Base-by-base conservation (phyloP, 2,113 vertebrate genomes). In the Lutjanus erythropterus region DNA sequence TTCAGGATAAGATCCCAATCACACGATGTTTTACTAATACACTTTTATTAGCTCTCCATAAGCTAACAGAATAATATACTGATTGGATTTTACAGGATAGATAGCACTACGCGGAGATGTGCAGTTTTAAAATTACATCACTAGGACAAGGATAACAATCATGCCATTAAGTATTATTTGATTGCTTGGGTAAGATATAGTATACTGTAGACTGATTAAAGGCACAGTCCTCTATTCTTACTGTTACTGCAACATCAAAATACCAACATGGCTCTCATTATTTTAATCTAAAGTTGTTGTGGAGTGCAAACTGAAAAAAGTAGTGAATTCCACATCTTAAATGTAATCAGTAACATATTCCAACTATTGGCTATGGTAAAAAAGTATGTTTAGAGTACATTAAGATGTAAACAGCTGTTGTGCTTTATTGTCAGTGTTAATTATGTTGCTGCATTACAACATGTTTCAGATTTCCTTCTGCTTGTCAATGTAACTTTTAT, bases 1-100 rank as follows among this genome's bases (percentile, higher is more conserved):
- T n/a, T 71, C n/a, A 19, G 31, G 55, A 70, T 70, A 49, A 44
- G 44, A 78, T 65, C 52, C n/a, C 39, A 78, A 59, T 52, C 44
- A 67, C 60, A 76, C 47, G 6, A 37, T 56, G 31, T 62, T 66
- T 23, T 50, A 71, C 33, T 53, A 67, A 59, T 47, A 19, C 14
- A 31, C 18, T 55, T 44, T 21, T 21, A 81, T 55, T 50, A 78
- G 15, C 52, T 70, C 27, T 46, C 14, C 19, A 18, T 27, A 25
- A 64, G n/a, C 44, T 29, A 60, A 77, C 9, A 62, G 42, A 62
- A 50, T 73, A 27, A 21, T 35, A 33, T 31, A 37, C 33, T 37
- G 15, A 52, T 42, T 53, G 3, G 37, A 44, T 71, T 53, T 39
- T 21, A 9, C 42, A 53, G 10, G 39, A 78, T 41, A 21, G 39